These are phyloP conservation scores for Drosophila tristis DNA, from an alignment of 1,140 invertebrate species.

Conservation along the genomic window DNA sequence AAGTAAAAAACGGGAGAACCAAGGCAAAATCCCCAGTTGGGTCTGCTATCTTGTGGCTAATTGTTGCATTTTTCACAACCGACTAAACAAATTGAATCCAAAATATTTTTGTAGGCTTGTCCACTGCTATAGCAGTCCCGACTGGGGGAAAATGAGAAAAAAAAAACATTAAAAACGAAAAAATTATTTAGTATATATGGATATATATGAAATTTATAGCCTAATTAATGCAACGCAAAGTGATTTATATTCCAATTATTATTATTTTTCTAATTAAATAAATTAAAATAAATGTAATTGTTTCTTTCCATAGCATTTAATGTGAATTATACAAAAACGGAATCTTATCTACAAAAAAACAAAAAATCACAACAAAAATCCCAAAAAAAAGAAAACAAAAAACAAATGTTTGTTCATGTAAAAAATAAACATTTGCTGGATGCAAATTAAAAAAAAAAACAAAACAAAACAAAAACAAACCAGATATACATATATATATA, in stretches of 20 bases:
- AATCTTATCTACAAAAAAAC: conserved; percentile 56
- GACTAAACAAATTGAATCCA: conserved; percentile 23
- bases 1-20: conserved; percentile 30
- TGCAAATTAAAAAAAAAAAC: conserved; percentile 48
- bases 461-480: conserved; percentile 3
- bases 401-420: conserved; percentile 60
- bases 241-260: conserved; percentile 83
- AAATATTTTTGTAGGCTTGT: conserved; percentile 29
- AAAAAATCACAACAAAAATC: conserved; percentile 35
- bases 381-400: conserved; percentile 38
- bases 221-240: conserved; percentile 68
- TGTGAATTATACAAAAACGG: conserved; percentile 55
- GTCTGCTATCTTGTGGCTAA: conserved; percentile 51
- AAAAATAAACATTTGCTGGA: conserved; percentile 58
- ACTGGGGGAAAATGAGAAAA: conserved; percentile 33
- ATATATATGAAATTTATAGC: conserved; percentile 67
- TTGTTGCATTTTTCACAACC: conserved; percentile 54
- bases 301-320: conserved; percentile 66
- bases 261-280: conserved; percentile 81
- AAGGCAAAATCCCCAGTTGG: conserved; percentile 55
- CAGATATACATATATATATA: neutral
- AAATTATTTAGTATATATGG: conserved; percentile 53
- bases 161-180: conserved; percentile 18
- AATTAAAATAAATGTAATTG: conserved; percentile 69
- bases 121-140: conserved; percentile 50